These are phyloP conservation scores for Pachycephala philippinensis DNA, from an alignment of 2,113 vertebrate genomes.

Conservation along the genomic window DNA sequence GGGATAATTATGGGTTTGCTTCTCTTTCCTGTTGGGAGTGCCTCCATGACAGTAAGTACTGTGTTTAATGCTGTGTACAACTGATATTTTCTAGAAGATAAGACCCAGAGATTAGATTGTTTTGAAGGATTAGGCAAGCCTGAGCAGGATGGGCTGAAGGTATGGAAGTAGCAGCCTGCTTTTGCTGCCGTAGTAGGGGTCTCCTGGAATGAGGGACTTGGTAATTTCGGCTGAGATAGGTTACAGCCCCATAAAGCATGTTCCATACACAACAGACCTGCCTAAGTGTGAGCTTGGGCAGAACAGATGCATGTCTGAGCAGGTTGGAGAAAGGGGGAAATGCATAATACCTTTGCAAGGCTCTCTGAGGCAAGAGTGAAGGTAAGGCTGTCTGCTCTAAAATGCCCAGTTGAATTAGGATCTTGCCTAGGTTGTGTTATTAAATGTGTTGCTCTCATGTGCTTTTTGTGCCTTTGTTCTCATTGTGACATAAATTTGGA, in stretches of 20 bases:
- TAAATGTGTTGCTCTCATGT: not conserved
- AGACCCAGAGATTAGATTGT: not conserved
- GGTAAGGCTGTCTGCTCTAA: not conserved
- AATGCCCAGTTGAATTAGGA: not conserved
- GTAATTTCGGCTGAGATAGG: not conserved
- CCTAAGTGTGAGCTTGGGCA: not conserved
- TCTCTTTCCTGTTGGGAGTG: conserved; percentile 20
- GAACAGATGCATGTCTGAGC: not conserved
- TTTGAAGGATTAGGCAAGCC: not conserved
- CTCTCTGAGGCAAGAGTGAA: not conserved
- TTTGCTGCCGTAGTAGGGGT: not conserved
- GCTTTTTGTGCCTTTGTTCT: not conserved
- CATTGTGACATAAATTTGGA: not conserved
- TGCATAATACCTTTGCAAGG: not conserved
- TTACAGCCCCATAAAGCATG: not conserved
- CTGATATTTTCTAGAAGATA: conserved; percentile 6
- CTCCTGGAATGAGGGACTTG: not conserved
- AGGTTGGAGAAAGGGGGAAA: not conserved
- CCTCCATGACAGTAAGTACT: not conserved
- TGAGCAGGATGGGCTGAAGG: not conserved
- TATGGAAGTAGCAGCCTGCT: not conserved
- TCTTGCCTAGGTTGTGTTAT: not conserved
- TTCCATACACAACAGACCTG: not conserved
- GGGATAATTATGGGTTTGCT: not conserved
- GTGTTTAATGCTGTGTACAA: not conserved